Percentiles rank a stretch among this genome's conserved stretches.
Evolutionary conservation across 2,797 vertebrate species (phyloP).

Genomic region (Sebastes taczanowskii): DNA sequence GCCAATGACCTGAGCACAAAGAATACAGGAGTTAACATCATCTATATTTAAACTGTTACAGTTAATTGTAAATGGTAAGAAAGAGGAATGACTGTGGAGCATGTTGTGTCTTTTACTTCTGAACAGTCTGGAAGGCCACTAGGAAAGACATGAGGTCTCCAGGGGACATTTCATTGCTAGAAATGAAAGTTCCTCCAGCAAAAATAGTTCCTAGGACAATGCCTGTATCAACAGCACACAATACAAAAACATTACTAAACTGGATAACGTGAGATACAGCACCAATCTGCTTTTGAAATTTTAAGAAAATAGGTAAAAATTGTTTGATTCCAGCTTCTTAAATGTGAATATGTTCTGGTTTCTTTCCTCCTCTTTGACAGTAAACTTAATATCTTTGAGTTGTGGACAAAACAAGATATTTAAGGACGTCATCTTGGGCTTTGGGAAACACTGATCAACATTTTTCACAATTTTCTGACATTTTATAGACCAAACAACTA

Average conservation of each 20-base stretch:
- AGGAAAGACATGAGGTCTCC: conserved; percentile 98
- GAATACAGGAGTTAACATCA: background rate
- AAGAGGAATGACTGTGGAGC: background rate
- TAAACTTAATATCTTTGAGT: no score
- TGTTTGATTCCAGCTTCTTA: no score
- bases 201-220: conserved; percentile 96
- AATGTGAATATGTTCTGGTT: no score
- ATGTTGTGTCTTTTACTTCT: conserved; percentile 83
- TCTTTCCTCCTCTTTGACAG: no score
- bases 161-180: conserved; percentile 87
- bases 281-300: background rate
- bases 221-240: conserved; percentile 74
- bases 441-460: no score
- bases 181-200: conserved; percentile 92
- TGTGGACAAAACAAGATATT: no score
- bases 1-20: conserved; percentile 88
- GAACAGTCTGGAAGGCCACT: conserved; percentile 95
- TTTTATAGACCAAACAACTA: no score
- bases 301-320: no score
- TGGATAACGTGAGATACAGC: background rate
- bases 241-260: background rate
- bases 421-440: no score
- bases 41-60: background rate
- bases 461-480: no score
- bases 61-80: background rate